Evolutionary conservation across 2,113 vertebrate genomes (phyloP), one percentile per base, ranked within the genome.

Genomic region (Glareola pratincola): DNA sequence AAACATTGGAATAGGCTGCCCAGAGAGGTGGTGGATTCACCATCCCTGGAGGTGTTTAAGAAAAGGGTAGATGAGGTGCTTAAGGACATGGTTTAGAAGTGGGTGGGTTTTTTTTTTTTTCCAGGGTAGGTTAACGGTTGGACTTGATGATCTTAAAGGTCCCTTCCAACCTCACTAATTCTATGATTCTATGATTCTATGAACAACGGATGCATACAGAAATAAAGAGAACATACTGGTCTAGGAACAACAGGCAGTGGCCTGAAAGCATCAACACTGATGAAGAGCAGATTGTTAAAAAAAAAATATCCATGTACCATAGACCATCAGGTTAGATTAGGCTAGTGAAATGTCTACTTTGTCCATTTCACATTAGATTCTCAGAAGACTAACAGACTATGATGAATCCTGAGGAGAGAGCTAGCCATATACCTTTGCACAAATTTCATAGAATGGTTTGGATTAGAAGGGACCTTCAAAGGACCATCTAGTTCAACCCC

Each of bases 261-360:
- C 54, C 57, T 41, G 13, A 90, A 68, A 80, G 36, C 54, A 82
- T 50, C 32, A 50, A 21, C 15, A 9, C 22, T 34, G 50, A 43
- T 39, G 39, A 76, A 69, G 50, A 71, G 2, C 6, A 87, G 12
- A 29, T 4, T 39, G 36, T 14, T 21, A 54, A 84, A 62, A 59
- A 81, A 91, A 51, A 84, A 62, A n/a, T n/a, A 56, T 29, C 21
- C 10, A 68, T 0, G 0, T 24, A 48, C 22, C 18, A 43, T 0
- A 80, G 27, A 62, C 10, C 29, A 81, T 10, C 50, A 57, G 24
- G 45, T 73, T 59, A 56, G 20, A 73, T 39, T 29, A 71, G 10
- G 21, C 36, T 79, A 54, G 57, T 72, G 21, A 59, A 82, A 60
- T 3, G 23, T 23, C 30, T 10, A 16, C 32, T 41, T 73, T 37